Evolutionary conservation across 2,888 invertebrate genomes (phyloP).

Genomic region (Ceramica pisi): DNA sequence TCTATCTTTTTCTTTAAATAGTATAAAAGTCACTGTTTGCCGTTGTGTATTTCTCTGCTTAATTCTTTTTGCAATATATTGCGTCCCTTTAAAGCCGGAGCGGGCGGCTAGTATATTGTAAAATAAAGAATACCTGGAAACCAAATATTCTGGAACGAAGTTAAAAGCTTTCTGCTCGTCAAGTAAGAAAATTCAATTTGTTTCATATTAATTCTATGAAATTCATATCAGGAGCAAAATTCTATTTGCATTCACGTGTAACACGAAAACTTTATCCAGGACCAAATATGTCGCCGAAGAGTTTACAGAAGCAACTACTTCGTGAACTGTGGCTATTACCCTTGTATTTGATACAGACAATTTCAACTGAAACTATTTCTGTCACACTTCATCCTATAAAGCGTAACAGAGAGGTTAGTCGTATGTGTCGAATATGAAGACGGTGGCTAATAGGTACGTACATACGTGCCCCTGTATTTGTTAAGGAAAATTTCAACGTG

Average conservation of each 20-base stretch:
- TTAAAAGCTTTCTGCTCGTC: neutral
- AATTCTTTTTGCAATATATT: too few species aligned
- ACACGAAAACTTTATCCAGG: slow-evolving; percentile 51
- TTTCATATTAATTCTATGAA: slow-evolving; percentile 12
- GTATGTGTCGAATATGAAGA: slow-evolving; percentile 14
- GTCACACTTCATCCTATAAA: slow-evolving; percentile 17
- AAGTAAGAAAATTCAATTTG: slow-evolving; percentile 11
- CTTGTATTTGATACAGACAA: neutral
- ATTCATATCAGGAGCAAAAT: slow-evolving; percentile 34
- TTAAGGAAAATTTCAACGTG: slow-evolving; percentile 28
- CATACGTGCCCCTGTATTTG: slow-evolving; percentile 26
- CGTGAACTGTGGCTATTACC: slow-evolving; percentile 28
- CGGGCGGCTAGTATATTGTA: too few species aligned
- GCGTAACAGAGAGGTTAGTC: slow-evolving; percentile 35
- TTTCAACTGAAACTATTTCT: slow-evolving; percentile 23
- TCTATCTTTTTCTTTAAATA: too few species aligned
- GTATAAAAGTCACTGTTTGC: too few species aligned
- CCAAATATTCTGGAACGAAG: neutral
- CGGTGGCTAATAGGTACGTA: slow-evolving; percentile 26
- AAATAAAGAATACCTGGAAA: too few species aligned
- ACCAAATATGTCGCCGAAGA: slow-evolving; percentile 50
- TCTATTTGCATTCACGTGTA: slow-evolving; percentile 43
- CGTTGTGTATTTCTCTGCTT: neutral
- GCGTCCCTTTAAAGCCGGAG: too few species aligned
- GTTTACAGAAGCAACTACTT: slow-evolving; percentile 42